Conservation (phyloP, 2,888 invertebrate species). For the Microctonus aethiopoides region DNA sequence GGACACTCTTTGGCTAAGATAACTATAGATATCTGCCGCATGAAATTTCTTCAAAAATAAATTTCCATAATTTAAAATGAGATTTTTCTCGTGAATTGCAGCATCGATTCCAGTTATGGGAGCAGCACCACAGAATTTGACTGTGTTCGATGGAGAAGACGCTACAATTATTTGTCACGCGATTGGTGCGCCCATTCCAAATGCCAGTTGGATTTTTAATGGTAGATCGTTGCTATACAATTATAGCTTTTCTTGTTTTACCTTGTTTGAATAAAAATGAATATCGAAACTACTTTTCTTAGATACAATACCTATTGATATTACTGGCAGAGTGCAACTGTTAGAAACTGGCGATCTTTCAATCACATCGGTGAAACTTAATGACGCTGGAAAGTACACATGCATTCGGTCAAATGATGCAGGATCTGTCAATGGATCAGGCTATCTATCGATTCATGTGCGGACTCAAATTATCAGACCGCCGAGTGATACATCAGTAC, state of each 20-base stretch:
- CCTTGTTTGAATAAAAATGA: neutral
- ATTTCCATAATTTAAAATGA: slow-evolving; percentile 31
- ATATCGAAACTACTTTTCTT: slow-evolving; percentile 32
- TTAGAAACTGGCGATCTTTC: slow-evolving; percentile 88
- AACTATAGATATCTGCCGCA: slow-evolving; percentile 27
- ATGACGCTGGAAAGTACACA: slow-evolving; percentile 90
- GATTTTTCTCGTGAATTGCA: slow-evolving; percentile 66
- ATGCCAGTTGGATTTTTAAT: slow-evolving; percentile 91
- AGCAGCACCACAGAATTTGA: slow-evolving; percentile 84
- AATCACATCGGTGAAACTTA: slow-evolving; percentile 84
- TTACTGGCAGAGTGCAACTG: slow-evolving; percentile 84
- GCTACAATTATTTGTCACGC: slow-evolving; percentile 89
- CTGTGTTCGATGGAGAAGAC: slow-evolving; percentile 93
- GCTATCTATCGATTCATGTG: slow-evolving; percentile 85
- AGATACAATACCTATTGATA: slow-evolving; percentile 74
- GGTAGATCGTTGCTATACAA: slow-evolving; percentile 70
- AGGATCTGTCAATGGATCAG: slow-evolving; percentile 85
- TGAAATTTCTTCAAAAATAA: slow-evolving; percentile 31
- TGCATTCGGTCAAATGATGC: slow-evolving; percentile 91
- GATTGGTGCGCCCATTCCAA: slow-evolving; percentile 90
- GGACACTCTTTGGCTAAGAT: neutral
- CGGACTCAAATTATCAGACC: slow-evolving; percentile 94
- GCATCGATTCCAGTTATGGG: slow-evolving; percentile 91
- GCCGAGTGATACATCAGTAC: slow-evolving; percentile 90
- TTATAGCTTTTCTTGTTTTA: slow-evolving; percentile 29